phyloP scores from a whole-genome alignment of 2,888 invertebrate genomes.

The Cataglyphis livida region DNA sequence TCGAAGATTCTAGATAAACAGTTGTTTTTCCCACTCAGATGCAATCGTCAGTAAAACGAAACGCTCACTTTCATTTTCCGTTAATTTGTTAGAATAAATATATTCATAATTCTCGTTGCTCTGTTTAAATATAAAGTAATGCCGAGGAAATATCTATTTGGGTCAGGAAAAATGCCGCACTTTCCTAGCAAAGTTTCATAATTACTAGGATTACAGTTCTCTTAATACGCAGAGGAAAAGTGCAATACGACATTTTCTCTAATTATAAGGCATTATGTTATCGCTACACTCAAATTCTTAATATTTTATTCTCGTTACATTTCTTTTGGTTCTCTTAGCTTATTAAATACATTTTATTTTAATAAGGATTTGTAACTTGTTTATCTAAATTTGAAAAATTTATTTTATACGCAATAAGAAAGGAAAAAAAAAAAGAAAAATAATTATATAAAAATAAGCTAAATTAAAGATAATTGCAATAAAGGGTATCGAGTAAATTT shows the following conservation, averaged over 20 bases:
- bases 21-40: conserved; percentile 8
- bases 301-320: conserved; percentile 15
- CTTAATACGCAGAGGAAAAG: conserved; percentile 30
- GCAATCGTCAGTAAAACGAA: not conserved
- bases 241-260: conserved; percentile 27
- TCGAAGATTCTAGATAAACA: conserved; percentile 27
- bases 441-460: not conserved
- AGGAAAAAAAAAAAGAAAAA: not conserved
- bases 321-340: not conserved
- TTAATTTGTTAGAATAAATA: not conserved
- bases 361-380: not conserved
- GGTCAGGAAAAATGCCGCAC: conserved; percentile 35
- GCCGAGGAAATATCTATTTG: conserved; percentile 19
- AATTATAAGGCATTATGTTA: conserved; percentile 48
- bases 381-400: not conserved
- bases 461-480: not conserved
- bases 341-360: conserved; percentile 14
- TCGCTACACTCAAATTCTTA: conserved; percentile 33
- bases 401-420: not conserved
- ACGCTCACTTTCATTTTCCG: not conserved
- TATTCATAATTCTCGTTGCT: not conserved
- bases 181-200: conserved; percentile 21
- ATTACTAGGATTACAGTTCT: conserved; percentile 36
- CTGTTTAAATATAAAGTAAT: not conserved
- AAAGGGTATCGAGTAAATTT: conserved; percentile 16